Conservation (phyloP, 2,797 vertebrate species). For the Clarias pachynema region DNA sequence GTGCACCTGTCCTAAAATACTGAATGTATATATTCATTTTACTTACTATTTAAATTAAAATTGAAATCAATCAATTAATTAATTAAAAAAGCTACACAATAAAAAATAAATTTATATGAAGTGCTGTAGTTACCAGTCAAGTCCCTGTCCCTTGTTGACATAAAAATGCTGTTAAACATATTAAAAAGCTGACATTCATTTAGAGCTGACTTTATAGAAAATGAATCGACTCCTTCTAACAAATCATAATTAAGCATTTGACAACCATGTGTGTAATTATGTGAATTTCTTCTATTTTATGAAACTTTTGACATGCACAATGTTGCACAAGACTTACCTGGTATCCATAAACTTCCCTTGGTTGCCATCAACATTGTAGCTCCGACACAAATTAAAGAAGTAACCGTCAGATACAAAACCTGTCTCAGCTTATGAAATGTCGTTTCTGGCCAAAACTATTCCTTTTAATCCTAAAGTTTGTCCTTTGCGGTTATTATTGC, state of each 20-base stretch:
- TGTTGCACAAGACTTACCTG: not conserved
- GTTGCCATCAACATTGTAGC: not conserved
- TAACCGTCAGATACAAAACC: too few relatives aligned
- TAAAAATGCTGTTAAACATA: not conserved
- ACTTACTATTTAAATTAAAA: too few relatives aligned
- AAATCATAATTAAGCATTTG: not conserved
- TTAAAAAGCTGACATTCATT: not conserved
- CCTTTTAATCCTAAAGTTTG: constrained; percentile 76
- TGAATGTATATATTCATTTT: not conserved
- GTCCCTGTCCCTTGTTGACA: not conserved
- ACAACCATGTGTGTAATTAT: not conserved
- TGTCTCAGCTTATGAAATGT: not conserved
- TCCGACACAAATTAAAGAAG: not conserved
- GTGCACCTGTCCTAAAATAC: not conserved
- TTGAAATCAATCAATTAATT: too few relatives aligned
- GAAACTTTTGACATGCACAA: not conserved
- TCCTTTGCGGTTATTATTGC: constrained; percentile 82
- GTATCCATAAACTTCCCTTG: not conserved
- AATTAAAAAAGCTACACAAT: not conserved
- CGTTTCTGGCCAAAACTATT: not conserved
- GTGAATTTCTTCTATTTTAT: not conserved
- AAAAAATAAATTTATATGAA: not conserved
- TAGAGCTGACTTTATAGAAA: not conserved
- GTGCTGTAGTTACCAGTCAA: too few relatives aligned
- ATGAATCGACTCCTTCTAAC: not conserved